A percentile compares a stretch with the other conserved stretches of the same genome.
Evolutionary conservation across 2,888 invertebrate genomes (phyloP).

Genomic region (Branchellion lobata): DNA sequence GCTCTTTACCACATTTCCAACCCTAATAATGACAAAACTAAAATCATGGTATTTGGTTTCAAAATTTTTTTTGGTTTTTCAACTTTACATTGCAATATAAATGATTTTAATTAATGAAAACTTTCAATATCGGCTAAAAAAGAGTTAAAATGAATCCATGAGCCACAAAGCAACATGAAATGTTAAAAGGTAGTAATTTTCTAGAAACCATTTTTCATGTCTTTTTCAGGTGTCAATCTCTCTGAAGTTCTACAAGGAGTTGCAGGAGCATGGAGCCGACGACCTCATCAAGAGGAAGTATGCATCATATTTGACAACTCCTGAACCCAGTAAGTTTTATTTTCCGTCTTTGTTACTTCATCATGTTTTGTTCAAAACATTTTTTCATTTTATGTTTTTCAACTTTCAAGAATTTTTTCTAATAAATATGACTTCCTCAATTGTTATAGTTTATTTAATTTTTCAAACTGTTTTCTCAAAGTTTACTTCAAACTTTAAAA

Average conservation of each 20-base stretch:
- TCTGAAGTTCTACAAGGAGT: slow-evolving; percentile 94
- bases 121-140: background rate
- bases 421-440: too few relatives aligned
- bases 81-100: background rate
- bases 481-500: background rate
- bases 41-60: slow-evolving; percentile 76
- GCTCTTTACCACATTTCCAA: slow-evolving; percentile 97
- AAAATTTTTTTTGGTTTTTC: background rate
- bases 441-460: too few relatives aligned
- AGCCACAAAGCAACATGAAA: background rate
- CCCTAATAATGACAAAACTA: slow-evolving; percentile 90
- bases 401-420: background rate
- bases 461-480: too few relatives aligned
- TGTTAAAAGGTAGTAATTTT: background rate
- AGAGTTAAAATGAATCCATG: background rate
- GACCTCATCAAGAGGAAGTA: slow-evolving; percentile 90
- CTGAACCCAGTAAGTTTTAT: slow-evolving; percentile 75
- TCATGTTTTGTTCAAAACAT: background rate
- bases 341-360: background rate
- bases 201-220: background rate
- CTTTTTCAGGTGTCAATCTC: slow-evolving; percentile 86
- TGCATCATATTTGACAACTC: slow-evolving; percentile 76
- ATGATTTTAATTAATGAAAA: background rate
- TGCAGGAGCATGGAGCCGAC: slow-evolving; percentile 97
- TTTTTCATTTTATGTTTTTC: background rate